A percentile compares a stretch with the other conserved stretches of the same genome.
Conservation (phyloP, 2,888 invertebrate species). For the Entomobrya multifasciata region DNA sequence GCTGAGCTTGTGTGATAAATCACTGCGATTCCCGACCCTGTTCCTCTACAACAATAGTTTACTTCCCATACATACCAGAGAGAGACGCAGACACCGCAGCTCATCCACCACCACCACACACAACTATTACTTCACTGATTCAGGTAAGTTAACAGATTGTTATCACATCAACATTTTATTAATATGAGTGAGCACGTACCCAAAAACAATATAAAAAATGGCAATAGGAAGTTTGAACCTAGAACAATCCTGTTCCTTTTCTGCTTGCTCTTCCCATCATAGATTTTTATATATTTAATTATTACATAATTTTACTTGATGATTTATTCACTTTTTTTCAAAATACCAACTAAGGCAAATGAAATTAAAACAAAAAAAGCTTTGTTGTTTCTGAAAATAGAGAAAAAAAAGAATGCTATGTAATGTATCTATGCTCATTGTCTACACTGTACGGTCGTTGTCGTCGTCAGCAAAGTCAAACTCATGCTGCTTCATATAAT, state of each 20-base stretch:
- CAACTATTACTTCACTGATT: background rate
- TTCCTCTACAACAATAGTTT: slow-evolving; percentile 7
- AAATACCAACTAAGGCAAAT: slow-evolving; percentile 18
- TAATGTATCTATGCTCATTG: background rate
- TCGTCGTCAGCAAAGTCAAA: background rate
- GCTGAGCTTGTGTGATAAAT: slow-evolving; percentile 12
- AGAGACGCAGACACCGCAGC: slow-evolving; percentile 3
- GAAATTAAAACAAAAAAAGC: slow-evolving; percentile 13
- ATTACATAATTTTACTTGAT: slow-evolving; percentile 54
- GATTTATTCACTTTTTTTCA: slow-evolving; percentile 39
- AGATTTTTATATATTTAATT: slow-evolving; percentile 63
- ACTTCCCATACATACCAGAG: background rate
- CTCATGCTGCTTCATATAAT: slow-evolving; percentile 53
- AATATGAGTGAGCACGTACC: background rate
- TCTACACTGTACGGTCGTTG: too few species aligned
- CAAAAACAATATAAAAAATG: slow-evolving; percentile 9
- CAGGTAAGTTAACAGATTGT: slow-evolving; percentile 24
- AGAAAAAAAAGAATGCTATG: too few species aligned
- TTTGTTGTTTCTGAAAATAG: slow-evolving; percentile 17
- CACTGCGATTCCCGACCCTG: slow-evolving; percentile 6
- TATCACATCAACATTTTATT: background rate
- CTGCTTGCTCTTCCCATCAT: slow-evolving; percentile 24
- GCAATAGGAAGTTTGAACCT: slow-evolving; percentile 38
- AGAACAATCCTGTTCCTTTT: background rate
- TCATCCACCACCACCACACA: slow-evolving; percentile 6